Evolutionary conservation across 2,797 vertebrate genomes (phyloP).

Genomic region (Poeciliopsis infans): DNA sequence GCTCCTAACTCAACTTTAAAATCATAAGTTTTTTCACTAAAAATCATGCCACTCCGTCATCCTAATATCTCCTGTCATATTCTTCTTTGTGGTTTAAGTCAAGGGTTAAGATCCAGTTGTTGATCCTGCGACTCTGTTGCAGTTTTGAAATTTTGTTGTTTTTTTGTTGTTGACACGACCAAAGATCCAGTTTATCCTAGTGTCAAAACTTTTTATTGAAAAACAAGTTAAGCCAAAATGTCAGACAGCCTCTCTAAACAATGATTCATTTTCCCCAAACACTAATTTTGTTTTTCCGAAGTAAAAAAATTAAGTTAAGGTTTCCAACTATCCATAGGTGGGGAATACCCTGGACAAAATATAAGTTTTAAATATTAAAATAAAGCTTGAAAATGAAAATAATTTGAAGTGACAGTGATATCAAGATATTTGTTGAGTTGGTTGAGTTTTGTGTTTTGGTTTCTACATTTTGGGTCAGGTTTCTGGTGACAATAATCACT

Average conservation of each 20-base stretch:
- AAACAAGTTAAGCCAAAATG: background rate
- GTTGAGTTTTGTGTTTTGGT: background rate
- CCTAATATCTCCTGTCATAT: too few relatives aligned
- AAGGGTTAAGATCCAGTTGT: too few relatives aligned
- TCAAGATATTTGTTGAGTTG: background rate
- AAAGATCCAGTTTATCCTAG: too few relatives aligned
- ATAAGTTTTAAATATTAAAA: background rate
- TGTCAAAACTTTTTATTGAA: too few relatives aligned
- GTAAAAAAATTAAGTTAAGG: background rate
- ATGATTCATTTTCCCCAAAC: background rate
- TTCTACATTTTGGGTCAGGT: background rate
- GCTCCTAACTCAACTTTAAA: too few relatives aligned
- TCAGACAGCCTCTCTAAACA: background rate
- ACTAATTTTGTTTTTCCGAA: background rate
- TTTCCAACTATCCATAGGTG: background rate
- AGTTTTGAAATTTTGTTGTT: too few relatives aligned
- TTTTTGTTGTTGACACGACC: too few relatives aligned
- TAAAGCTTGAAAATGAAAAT: background rate
- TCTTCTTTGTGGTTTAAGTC: too few relatives aligned
- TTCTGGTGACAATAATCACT: background rate
- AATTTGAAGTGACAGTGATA: background rate
- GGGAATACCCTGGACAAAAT: background rate
- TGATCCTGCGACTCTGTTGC: too few relatives aligned
- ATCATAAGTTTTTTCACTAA: too few relatives aligned
- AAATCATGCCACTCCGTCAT: too few relatives aligned